Evolutionary conservation across 2,113 vertebrate species (phyloP), one percentile per base, ranked within the genome.

Genomic region (Trinectes maculatus): DNA sequence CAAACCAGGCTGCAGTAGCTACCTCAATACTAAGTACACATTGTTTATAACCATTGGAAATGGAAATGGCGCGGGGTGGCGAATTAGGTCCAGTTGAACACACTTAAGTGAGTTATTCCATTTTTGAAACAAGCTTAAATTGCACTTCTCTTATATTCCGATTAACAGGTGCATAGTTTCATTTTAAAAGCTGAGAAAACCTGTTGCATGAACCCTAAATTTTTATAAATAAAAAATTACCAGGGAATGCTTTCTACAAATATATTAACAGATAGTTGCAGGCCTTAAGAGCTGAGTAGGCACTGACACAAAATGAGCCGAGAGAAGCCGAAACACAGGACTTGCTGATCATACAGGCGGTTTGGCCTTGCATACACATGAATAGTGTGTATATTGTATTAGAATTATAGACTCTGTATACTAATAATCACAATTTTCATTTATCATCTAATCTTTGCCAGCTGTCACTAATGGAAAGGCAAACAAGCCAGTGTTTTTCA

Each of bases 381-480:
- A 18, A 69, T 67, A 52, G 21, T 72, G 24, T 61, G 56, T 34
- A 21, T 28, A 31, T 31, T 31, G 29, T 31, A 5, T 5, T 31
- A 31, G 29, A 8, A 31, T 31, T 31, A 31, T 31, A 5, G 4
- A 31, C 8, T 5, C 29, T 31, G 29, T 31, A 69, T 66, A 61
- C 60, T 44, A 46, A 68, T 57, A 19, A 74, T 68, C 36, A 74
- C 72, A 18, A 40, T 74, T 51, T 77, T 58, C 46, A 65, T 77
- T 82, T 58, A 67, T 39, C 51, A 33, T 76, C 68, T 54, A 80
- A 77, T 73, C 71, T 80, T 62, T 37, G 65, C 59, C 69, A 80
- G 74, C 74, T 85, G 73, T 78, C 69, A 56, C 75, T 76, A 78
- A 84, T 77, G 65, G 60, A 73, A 84, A 82, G 40, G 74, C 51